These are phyloP conservation scores for Emmelina monodactyla DNA, from an alignment of 2,888 invertebrate species.

Conservation along the genomic window DNA sequence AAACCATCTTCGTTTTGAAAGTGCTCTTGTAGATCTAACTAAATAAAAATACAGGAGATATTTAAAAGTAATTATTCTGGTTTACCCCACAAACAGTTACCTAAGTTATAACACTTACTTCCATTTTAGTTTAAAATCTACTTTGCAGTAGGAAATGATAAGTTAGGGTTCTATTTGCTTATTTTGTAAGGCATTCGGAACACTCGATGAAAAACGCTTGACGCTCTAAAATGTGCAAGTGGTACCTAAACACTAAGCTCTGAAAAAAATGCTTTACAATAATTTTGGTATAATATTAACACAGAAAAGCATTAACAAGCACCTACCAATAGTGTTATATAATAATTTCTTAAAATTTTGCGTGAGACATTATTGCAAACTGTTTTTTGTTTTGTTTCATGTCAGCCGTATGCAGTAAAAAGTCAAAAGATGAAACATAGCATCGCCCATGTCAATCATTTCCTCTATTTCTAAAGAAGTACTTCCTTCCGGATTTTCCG, in stretches of 20 bases:
- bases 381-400: slow-evolving; percentile 57
- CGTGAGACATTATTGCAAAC: slow-evolving; percentile 45
- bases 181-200: slow-evolving; percentile 26
- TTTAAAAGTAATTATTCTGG: slow-evolving; percentile 2
- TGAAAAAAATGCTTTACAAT: slow-evolving; percentile 19
- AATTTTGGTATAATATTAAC: no score
- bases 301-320: no score
- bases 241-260: slow-evolving; percentile 32
- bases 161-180: slow-evolving; percentile 7
- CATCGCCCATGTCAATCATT: slow-evolving; percentile 4
- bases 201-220: slow-evolving; percentile 20
- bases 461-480: slow-evolving; percentile 9
- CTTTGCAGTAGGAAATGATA: not conserved
- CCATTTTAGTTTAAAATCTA: slow-evolving; percentile 29
- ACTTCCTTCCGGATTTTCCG: slow-evolving; percentile 22
- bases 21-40: slow-evolving; percentile 38
- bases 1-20: slow-evolving; percentile 38
- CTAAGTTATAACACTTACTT: slow-evolving; percentile 24
- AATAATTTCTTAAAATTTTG: slow-evolving; percentile 53
- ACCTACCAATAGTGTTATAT: slow-evolving; percentile 34
- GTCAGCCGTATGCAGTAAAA: slow-evolving; percentile 23
- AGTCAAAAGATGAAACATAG: slow-evolving; percentile 27
- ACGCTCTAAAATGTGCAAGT: slow-evolving; percentile 24
- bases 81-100: not conserved
- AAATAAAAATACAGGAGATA: slow-evolving; percentile 14